Conservation (phyloP, 2,113 vertebrate species). For the Pomatorhinus ruficollis region DNA sequence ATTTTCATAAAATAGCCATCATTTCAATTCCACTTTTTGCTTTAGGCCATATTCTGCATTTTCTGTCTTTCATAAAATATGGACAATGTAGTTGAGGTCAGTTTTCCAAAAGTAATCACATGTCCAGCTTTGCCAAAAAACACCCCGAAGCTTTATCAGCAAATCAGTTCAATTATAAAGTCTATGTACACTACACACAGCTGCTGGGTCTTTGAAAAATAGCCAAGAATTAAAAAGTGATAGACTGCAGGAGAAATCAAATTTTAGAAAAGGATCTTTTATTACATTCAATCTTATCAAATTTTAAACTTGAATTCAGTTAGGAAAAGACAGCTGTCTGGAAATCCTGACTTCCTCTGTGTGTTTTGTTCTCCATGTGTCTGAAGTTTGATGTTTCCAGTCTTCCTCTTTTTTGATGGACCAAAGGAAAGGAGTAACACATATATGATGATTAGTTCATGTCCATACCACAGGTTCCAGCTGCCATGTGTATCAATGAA, state of each 20-base stretch:
- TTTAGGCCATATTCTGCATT: neutral
- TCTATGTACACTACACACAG: neutral
- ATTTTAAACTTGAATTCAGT: neutral
- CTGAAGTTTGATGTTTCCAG: neutral
- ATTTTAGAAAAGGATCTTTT: neutral
- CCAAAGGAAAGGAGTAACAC: neutral
- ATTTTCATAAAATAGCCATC: neutral
- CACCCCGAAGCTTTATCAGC: neutral
- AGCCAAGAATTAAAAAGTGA: neutral
- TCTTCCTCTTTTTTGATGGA: neutral
- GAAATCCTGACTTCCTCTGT: neutral
- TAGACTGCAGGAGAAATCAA: neutral
- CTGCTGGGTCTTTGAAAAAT: neutral
- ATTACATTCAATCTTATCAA: neutral
- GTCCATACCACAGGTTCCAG: neutral
- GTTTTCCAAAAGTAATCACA: neutral
- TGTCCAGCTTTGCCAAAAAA: neutral
- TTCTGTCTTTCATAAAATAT: neutral
- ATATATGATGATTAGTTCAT: neutral
- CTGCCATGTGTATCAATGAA: neutral
- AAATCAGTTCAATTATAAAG: conserved; percentile 1
- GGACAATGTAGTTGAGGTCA: neutral
- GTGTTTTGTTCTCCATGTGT: neutral
- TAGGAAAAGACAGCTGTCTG: neutral
- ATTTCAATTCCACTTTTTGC: neutral